phyloP scores from a whole-genome alignment of 1,140 invertebrate species.

The Sinonovacula constricta region DNA sequence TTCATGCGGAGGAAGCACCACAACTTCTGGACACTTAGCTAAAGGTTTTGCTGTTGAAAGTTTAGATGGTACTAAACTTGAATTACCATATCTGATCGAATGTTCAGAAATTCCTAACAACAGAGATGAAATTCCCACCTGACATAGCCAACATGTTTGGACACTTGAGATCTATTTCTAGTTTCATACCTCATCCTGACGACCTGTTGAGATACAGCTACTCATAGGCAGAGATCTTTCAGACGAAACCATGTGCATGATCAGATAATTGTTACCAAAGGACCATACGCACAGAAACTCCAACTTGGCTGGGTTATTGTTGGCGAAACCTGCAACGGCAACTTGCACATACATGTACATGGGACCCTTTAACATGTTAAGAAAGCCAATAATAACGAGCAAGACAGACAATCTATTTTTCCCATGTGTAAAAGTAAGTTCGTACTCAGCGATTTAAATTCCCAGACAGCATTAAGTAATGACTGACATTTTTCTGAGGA shows the following conservation, averaged over 20 bases:
- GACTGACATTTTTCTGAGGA: too few species aligned
- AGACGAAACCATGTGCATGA: background rate
- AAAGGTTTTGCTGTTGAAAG: too few species aligned
- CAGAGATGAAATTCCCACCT: background rate
- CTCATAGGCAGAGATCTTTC: background rate
- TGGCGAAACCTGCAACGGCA: background rate
- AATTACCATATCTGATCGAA: background rate
- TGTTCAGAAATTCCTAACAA: background rate
- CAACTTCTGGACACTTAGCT: too few species aligned
- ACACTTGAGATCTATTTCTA: background rate
- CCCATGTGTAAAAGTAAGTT: background rate
- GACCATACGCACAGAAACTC: background rate
- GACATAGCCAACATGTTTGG: background rate
- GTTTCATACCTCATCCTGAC: background rate
- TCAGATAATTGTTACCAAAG: background rate
- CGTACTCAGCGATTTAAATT: background rate
- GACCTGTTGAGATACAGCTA: background rate
- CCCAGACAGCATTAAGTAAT: background rate
- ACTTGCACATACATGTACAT: background rate
- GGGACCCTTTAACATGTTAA: background rate
- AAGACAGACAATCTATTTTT: background rate
- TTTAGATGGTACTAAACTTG: too few species aligned
- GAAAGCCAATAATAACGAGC: background rate
- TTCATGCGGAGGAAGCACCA: constrained; percentile 15
- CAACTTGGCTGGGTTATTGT: background rate